Conservation (phyloP, 37 sponge, comb jelly and placozoan species). For the Mnemiopsis leidyi region DNA sequence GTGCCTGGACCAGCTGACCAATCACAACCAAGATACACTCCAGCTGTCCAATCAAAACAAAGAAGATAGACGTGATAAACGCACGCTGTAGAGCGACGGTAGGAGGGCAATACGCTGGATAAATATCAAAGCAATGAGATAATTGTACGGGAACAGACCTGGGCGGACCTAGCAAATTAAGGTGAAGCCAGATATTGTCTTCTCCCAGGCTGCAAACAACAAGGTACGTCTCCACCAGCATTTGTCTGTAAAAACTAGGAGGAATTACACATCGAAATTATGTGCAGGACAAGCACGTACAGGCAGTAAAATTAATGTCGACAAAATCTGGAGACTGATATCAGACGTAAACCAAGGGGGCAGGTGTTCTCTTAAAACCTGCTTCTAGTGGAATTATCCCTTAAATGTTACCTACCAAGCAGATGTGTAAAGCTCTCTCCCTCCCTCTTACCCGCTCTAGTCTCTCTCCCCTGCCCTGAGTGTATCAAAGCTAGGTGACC, state of each 20-base stretch:
- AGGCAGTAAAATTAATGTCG: no score
- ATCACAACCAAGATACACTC: not conserved
- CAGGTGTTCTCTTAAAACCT: no score
- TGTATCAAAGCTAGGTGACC: no score
- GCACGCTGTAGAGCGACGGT: not conserved
- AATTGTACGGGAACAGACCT: not conserved
- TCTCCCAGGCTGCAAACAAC: no score
- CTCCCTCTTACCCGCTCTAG: not conserved
- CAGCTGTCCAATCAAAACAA: not conserved
- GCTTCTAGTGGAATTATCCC: no score
- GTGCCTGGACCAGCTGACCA: not conserved
- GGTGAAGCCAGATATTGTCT: not conserved
- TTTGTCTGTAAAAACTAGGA: no score
- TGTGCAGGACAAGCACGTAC: no score
- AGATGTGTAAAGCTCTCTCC: not conserved
- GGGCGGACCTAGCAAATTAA: not conserved
- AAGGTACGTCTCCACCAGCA: no score
- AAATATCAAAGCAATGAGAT: not conserved
- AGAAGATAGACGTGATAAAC: not conserved
- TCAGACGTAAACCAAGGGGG: no score
- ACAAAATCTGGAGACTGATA: no score
- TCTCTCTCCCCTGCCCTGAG: not conserved
- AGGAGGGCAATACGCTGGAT: not conserved
- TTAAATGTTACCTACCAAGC: not conserved
- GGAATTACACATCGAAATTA: no score